Evolutionary conservation across 2,797 vertebrate species (phyloP), one percentile per base, ranked within the genome.

Genomic region (Streptopelia turtur): DNA sequence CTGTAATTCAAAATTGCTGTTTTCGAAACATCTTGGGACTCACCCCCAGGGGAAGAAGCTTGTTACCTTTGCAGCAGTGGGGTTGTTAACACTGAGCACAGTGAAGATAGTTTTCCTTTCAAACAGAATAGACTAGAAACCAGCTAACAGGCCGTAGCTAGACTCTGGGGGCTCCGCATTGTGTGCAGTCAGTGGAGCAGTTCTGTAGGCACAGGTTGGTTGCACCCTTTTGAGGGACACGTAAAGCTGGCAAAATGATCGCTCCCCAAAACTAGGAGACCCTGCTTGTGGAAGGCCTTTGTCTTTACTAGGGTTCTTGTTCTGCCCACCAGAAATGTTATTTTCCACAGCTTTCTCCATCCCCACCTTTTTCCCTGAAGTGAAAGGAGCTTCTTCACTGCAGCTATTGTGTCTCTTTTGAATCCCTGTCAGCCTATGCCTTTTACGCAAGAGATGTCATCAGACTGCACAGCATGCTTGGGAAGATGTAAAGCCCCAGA

Each of bases 11-110:
- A 79, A 92, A 93, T 85, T 68, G 61, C 61, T 17, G 9, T 96
- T 97, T 97, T 94, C 65, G 61, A 92, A 96, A 83, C 94, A 85
- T 60, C 80, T 92, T 61, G 1, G 8, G 94, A 90, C 56, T 96
- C 95, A 80, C 22, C 74, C 59, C 76, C 50, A 47, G 53, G 83
- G 90, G 82, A 85, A 94, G 68, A 81, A 93, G 68, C 59, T 72
- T 84, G 33, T 30, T 87, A 55, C 23, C 25, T 74, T 76, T 30
- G 85, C 81, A 78, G 79, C 31, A 13, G 47, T 83, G 3, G 56
- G 90, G 72, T 84, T 87, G 83, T 84, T 94, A 85, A 71, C 27
- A 13, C 81, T 79, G 41, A 92, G 92, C 31, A 17, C 59, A 94
- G 69, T n/a, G 52, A 76, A 71, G 56, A 69, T 71, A 80, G 71